These are phyloP conservation scores for Andrena chrysosceles DNA, from an alignment of 2,888 invertebrate species.

Conservation along the genomic window DNA sequence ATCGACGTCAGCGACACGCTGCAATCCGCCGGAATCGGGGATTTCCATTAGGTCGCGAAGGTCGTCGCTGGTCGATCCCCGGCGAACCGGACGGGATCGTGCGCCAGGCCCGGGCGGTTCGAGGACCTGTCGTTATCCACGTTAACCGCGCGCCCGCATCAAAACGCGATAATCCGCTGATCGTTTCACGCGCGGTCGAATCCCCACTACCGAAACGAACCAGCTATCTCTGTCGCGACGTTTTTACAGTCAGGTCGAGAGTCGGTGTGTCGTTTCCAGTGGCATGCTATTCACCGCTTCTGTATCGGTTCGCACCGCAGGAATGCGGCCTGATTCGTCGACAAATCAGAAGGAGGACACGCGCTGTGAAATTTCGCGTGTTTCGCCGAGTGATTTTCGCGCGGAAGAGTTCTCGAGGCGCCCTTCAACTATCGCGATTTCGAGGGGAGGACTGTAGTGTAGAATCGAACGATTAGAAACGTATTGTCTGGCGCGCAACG, in stretches of 20 bases:
- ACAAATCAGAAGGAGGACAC: neutral
- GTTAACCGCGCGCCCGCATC: constrained; percentile 41
- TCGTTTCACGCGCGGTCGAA: constrained; percentile 35
- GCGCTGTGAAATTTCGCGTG: constrained; percentile 1
- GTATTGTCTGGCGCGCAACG: constrained; percentile 16
- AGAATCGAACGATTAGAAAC: constrained; percentile 4
- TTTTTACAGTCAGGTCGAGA: constrained; percentile 1
- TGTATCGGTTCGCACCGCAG: neutral
- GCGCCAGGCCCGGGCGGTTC: constrained; percentile 11
- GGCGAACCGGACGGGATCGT: constrained; percentile 1
- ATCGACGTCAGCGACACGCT: constrained; percentile 38
- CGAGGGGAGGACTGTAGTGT: neutral
- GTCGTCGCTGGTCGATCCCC: constrained; percentile 21
- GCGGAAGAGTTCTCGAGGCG: constrained; percentile 3
- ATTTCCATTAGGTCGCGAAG: constrained; percentile 21
- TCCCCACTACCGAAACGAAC: neutral
- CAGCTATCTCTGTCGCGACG: neutral
- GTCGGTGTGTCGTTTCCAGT: neutral
- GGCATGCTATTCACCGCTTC: neutral
- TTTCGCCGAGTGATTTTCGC: constrained; percentile 1
- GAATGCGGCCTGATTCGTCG: constrained; percentile 9
- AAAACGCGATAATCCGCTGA: constrained; percentile 49
- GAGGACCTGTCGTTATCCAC: constrained; percentile 40
- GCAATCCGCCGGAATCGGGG: constrained; percentile 6
- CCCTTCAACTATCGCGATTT: neutral